Percentiles rank a stretch among this genome's conserved stretches.
phyloP scores from a whole-genome alignment of 2,888 invertebrate species.

The Parochlus steinenii region DNA sequence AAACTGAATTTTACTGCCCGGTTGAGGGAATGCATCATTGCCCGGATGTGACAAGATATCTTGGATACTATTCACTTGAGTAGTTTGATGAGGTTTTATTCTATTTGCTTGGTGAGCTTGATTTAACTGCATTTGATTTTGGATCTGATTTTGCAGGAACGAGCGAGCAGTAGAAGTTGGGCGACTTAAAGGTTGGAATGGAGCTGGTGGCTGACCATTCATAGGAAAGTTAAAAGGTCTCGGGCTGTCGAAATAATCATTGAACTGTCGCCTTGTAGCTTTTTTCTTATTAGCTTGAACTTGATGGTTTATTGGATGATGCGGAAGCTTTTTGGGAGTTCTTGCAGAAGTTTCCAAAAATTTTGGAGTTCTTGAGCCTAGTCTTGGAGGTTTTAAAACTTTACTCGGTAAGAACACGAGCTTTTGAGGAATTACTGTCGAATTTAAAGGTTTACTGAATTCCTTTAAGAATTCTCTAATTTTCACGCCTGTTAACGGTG shows the following conservation, averaged over 20 bases:
- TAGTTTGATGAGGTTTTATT: too few species aligned
- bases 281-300: conserved; percentile 4
- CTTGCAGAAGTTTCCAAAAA: too few species aligned
- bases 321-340: too few species aligned
- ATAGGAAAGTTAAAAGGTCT: conserved; percentile 28
- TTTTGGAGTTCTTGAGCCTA: too few species aligned
- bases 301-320: too few species aligned
- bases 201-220: conserved; percentile 24
- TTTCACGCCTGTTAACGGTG: too few species aligned
- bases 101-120: too few species aligned
- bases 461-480: too few species aligned
- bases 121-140: not conserved
- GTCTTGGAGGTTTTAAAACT: too few species aligned
- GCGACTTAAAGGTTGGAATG: conserved; percentile 21
- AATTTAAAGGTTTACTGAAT: too few species aligned
- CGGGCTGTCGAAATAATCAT: conserved; percentile 18
- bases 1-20: conserved; percentile 22
- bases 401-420: too few species aligned
- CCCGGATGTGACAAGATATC: conserved; percentile 22
- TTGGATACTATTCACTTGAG: conserved; percentile 26
- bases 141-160: conserved; percentile 10
- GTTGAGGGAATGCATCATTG: conserved; percentile 15
- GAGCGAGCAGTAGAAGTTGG: conserved; percentile 2
- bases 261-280: conserved; percentile 14
- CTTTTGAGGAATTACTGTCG: too few species aligned